Evolutionary conservation across 1,140 invertebrate species (phyloP).

Genomic region (Phthorimaea operculella): DNA sequence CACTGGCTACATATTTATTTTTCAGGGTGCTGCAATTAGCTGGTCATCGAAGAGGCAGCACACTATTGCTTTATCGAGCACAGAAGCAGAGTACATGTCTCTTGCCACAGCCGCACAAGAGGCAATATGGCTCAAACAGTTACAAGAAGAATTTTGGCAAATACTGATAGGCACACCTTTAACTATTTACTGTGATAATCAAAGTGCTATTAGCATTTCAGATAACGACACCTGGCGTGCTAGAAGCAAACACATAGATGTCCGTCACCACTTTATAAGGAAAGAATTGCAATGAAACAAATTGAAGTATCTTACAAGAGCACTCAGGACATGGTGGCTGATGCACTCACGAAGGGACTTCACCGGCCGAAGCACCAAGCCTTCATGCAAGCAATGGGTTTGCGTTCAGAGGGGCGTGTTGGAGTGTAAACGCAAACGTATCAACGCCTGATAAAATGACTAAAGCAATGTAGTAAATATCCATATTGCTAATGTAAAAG

Average conservation of each 20-base stretch:
- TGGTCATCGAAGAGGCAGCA: conserved; percentile 46
- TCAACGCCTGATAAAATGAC: too few species aligned
- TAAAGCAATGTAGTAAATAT: too few species aligned
- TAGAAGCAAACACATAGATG: conserved; percentile 35
- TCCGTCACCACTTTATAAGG: conserved; percentile 30
- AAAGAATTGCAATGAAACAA: conserved; percentile 18
- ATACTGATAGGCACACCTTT: conserved; percentile 1
- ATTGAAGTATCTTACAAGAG: conserved; percentile 22
- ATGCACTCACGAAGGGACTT: conserved; percentile 31
- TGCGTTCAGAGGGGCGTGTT: conserved; percentile 19
- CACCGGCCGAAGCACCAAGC: conserved; percentile 14
- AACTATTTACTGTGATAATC: too few species aligned
- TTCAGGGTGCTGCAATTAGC: conserved; percentile 22
- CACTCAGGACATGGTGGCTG: conserved; percentile 29
- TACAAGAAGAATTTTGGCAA: conserved; percentile 10
- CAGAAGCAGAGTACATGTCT: conserved; percentile 32
- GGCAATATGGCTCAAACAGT: conserved; percentile 20
- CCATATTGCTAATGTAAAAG: too few species aligned
- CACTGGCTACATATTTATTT: conserved; percentile 30
- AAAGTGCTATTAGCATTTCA: conserved; percentile 19
- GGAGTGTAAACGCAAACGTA: too few species aligned
- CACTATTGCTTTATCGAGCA: conserved; percentile 32
- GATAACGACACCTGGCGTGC: conserved; percentile 19
- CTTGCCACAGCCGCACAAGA: conserved; percentile 17
- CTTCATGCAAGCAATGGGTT: conserved; percentile 15